Evolutionary conservation across 2,888 invertebrate genomes (phyloP).

Genomic region (Pollenia griseotomentosa): DNA sequence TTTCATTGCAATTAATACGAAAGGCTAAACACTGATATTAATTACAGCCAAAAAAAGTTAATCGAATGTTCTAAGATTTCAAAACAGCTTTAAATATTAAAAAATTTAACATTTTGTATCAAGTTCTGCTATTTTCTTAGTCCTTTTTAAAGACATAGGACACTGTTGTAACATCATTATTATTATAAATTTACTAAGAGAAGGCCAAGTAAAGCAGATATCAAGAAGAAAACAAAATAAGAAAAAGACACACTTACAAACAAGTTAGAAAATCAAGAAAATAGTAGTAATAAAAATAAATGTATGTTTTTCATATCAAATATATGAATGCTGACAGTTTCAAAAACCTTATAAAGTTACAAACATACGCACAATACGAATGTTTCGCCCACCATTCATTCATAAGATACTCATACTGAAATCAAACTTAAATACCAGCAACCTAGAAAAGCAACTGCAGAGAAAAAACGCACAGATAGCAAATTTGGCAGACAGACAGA

Average conservation of each 20-base stretch:
- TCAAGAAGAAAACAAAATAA: neutral
- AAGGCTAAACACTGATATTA: too few species aligned
- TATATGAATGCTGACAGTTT: conserved; percentile 50
- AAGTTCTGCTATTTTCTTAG: neutral
- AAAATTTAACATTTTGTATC: too few species aligned
- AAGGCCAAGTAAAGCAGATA: neutral
- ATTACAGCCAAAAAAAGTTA: too few species aligned
- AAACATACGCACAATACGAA: neutral
- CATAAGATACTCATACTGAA: neutral
- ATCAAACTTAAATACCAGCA: conserved; percentile 25
- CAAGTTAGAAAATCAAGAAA: conserved; percentile 8
- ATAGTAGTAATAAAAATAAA: conserved; percentile 13
- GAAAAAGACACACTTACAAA: neutral
- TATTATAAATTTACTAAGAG: conserved; percentile 1
- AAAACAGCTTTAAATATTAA: too few species aligned
- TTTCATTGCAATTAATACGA: too few species aligned
- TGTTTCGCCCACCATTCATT: conserved; percentile 46
- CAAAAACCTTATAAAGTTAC: conserved; percentile 43
- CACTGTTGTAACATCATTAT: conserved; percentile 14
- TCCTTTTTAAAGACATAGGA: conserved; percentile 10
- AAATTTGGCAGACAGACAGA: conserved; percentile 2
- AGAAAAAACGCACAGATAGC: conserved; percentile 4
- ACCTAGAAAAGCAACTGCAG: conserved; percentile 6
- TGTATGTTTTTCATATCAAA: conserved; percentile 25
- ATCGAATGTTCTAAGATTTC: too few species aligned